Evolutionary conservation across 2,113 vertebrate species (phyloP).

Genomic region (Vanacampus margaritifer): DNA sequence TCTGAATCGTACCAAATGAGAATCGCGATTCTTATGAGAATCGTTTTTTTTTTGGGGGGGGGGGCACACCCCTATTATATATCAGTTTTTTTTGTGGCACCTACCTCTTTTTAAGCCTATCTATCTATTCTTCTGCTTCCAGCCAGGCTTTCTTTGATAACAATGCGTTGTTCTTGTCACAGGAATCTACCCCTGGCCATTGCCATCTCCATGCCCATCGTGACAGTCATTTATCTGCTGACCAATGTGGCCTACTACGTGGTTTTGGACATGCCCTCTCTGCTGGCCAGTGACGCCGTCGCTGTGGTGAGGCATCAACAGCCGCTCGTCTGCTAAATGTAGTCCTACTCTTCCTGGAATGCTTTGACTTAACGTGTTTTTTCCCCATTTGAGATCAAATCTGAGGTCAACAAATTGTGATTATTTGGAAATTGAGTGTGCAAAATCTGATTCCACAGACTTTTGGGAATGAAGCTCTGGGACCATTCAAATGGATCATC

Average conservation of each 20-base stretch:
- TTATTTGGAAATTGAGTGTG: background rate
- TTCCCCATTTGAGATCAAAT: conserved; percentile 3
- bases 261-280: conserved; percentile 76
- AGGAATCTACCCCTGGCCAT: conserved; percentile 84
- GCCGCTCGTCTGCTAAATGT: conserved; percentile 23
- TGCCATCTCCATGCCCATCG: conserved; percentile 79
- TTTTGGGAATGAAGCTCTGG: conserved; percentile 74
- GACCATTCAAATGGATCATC: conserved; percentile 78
- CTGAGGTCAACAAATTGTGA: background rate
- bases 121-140: too few relatives aligned
- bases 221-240: conserved; percentile 80
- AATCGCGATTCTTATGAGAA: too few relatives aligned
- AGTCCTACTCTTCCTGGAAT: conserved; percentile 16
- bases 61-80: too few relatives aligned
- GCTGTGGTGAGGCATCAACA: conserved; percentile 73
- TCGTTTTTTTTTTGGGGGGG: too few relatives aligned
- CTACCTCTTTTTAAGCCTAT: too few relatives aligned
- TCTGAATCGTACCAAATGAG: too few relatives aligned
- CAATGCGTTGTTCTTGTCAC: conserved; percentile 9
- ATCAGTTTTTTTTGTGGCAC: too few relatives aligned
- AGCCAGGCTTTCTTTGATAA: too few relatives aligned
- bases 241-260: conserved; percentile 83
- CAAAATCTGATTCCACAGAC: conserved; percentile 61
- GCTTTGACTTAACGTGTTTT: background rate
- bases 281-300: conserved; percentile 81